Percentiles rank a stretch among this genome's conserved stretches.
Evolutionary conservation across 2,113 vertebrate genomes (phyloP).

Genomic region (Prolemur simus): DNA sequence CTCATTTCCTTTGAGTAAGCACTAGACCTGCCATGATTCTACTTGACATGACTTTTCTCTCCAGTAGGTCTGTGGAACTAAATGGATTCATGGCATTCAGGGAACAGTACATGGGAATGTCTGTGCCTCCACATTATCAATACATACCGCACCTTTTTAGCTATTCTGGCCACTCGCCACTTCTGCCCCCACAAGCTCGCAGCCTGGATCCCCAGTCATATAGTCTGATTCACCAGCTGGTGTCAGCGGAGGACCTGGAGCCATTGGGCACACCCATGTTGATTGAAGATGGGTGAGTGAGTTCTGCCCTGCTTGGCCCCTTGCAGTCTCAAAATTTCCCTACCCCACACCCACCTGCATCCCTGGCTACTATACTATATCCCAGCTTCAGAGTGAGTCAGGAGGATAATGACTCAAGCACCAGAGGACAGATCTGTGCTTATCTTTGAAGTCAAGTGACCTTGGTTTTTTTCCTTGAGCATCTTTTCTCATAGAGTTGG

Average conservation of each 20-base stretch:
- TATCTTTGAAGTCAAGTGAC: neutral
- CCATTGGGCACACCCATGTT: constrained; percentile 96
- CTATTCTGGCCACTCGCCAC: constrained; percentile 92
- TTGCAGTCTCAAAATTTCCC: neutral
- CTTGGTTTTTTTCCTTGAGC: constrained; percentile 18
- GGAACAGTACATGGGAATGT: constrained; percentile 95
- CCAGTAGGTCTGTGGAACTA: constrained; percentile 95
- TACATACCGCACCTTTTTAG: constrained; percentile 97
- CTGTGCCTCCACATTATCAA: constrained; percentile 94
- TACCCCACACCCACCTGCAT: neutral
- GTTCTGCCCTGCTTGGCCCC: neutral
- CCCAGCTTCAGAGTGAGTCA: neutral
- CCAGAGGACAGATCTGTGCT: neutral
- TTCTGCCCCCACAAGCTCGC: constrained; percentile 92
- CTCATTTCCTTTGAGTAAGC: neutral
- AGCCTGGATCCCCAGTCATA: constrained; percentile 96
- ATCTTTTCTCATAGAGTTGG: neutral
- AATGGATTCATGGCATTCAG: constrained; percentile 95
- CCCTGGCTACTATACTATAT: neutral
- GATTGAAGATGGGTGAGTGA: constrained; percentile 95
- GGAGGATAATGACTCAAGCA: neutral
- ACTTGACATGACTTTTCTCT: constrained; percentile 69
- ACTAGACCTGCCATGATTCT: neutral
- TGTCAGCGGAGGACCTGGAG: constrained; percentile 95
- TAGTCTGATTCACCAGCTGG: constrained; percentile 93